Evolutionary conservation across 2,888 invertebrate genomes (phyloP).

Genomic region (Eugnorisma glareosa): DNA sequence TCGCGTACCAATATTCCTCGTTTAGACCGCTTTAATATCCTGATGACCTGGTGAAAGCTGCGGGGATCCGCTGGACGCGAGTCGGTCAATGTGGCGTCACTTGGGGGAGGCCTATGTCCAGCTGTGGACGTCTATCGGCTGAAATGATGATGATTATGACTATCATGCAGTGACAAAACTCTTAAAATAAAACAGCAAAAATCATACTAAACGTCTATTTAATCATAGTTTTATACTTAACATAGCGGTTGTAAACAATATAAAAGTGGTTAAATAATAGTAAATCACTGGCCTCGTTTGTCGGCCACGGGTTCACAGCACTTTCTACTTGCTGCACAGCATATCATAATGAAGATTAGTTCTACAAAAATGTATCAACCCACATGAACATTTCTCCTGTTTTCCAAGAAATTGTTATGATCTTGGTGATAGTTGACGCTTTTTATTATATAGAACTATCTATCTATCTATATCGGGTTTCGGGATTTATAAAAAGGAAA

Average conservation of each 20-base stretch:
- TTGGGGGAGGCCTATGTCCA: too few relatives aligned
- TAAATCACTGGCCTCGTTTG: not conserved
- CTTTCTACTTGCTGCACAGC: too few relatives aligned
- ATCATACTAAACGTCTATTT: not conserved
- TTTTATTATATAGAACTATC: not conserved
- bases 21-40: not conserved
- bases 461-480: too few relatives aligned
- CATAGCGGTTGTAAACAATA: not conserved
- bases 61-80: too few relatives aligned
- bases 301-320: not conserved
- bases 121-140: too few relatives aligned
- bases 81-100: too few relatives aligned
- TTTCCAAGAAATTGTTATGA: not conserved
- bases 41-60: too few relatives aligned
- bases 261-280: not conserved
- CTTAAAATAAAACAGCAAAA: slow-evolving; percentile 12
- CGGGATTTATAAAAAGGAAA: too few relatives aligned
- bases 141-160: too few relatives aligned
- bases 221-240: not conserved
- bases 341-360: not conserved
- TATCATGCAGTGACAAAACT: not conserved
- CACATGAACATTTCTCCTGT: not conserved
- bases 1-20: too few relatives aligned
- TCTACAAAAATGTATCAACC: not conserved
- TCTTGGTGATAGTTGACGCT: not conserved